Conservation (phyloP, 1,140 invertebrate species). For the Aphelinus certus region DNA sequence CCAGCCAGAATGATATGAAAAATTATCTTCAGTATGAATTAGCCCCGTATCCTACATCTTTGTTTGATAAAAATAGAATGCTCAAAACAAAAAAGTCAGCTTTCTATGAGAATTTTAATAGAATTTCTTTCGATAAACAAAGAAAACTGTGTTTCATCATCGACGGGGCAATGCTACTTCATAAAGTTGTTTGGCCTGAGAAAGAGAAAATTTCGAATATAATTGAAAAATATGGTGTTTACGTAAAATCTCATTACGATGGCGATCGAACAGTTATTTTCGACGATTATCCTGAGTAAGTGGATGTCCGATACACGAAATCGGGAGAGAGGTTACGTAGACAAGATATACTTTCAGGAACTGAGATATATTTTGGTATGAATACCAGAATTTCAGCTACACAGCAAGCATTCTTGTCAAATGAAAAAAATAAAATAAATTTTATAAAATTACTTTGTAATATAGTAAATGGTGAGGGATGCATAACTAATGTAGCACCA, state of each 20-base stretch:
- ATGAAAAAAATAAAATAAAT: too few relatives aligned
- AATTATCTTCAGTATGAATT: conserved; percentile 59
- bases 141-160: neutral
- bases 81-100: conserved; percentile 56
- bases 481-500: too few relatives aligned
- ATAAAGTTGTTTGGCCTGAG: neutral
- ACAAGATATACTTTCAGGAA: too few relatives aligned
- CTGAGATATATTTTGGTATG: too few relatives aligned
- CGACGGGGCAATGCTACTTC: neutral
- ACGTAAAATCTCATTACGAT: neutral
- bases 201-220: neutral
- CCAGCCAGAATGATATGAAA: conserved; percentile 52
- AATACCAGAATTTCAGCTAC: too few relatives aligned
- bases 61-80: conserved; percentile 60
- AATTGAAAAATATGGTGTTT: neutral
- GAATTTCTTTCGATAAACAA: neutral
- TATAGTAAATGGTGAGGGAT: too few relatives aligned
- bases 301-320: too few relatives aligned
- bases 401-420: too few relatives aligned
- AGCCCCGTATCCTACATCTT: conserved; percentile 54
- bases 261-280: too few relatives aligned
- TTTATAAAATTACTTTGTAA: too few relatives aligned
- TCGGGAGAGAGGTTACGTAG: too few relatives aligned
- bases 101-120: conserved; percentile 50
- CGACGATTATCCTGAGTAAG: too few relatives aligned